These are phyloP conservation scores for Neosilurus hyrtlii DNA, from an alignment of 2,797 vertebrate species.

Conservation along the genomic window DNA sequence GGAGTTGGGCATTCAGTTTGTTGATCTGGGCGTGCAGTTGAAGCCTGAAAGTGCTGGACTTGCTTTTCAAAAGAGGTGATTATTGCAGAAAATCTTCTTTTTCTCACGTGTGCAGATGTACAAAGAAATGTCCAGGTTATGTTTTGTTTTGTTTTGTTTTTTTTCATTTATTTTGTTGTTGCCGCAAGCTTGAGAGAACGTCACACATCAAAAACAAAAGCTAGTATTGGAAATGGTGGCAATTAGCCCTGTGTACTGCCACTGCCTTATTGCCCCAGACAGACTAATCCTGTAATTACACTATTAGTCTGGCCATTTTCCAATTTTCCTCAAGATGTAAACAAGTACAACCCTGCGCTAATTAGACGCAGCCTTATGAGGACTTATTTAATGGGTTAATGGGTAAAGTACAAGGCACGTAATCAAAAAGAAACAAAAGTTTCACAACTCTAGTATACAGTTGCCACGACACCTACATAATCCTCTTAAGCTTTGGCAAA, in stretches of 20 bases:
- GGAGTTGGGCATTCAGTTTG: background rate
- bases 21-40: background rate
- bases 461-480: conserved; percentile 18
- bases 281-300: conserved; percentile 60
- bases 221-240: conserved; percentile 49
- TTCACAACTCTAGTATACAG: conserved; percentile 29
- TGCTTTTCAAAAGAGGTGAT: conserved; percentile 35
- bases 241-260: conserved; percentile 56
- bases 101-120: conserved; percentile 26
- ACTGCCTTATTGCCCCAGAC: conserved; percentile 58
- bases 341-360: conserved; percentile 53
- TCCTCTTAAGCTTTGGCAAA: conserved; percentile 40
- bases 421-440: conserved; percentile 27
- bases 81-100: conserved; percentile 39
- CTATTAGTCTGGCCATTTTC: conserved; percentile 59
- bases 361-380: conserved; percentile 52
- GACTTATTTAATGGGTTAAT: conserved; percentile 30
- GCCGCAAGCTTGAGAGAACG: conserved; percentile 8
- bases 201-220: conserved; percentile 33
- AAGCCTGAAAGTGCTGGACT: conserved; percentile 19
- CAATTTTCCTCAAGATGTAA: conserved; percentile 58
- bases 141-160: too few relatives aligned
- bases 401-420: conserved; percentile 21
- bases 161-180: background rate
- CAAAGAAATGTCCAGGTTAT: background rate